Evolutionary conservation across 2,797 vertebrate species (phyloP).

Genomic region (Karalla daura): DNA sequence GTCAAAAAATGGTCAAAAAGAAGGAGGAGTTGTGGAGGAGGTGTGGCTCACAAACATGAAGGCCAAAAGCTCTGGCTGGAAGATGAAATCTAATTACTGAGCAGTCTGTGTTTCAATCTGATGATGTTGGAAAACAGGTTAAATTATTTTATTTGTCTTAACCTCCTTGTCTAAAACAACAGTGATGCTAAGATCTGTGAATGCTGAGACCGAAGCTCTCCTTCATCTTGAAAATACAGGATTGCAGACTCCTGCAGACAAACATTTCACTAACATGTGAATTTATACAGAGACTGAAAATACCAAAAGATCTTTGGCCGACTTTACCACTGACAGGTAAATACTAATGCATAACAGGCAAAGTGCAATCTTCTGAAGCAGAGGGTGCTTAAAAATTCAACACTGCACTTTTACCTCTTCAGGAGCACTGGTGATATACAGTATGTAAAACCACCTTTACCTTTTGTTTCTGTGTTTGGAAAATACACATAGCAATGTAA

Average conservation of each 20-base stretch:
- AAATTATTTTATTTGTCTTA: neutral
- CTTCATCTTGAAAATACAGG: neutral
- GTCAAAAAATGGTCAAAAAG: neutral
- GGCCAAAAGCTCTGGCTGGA: neutral
- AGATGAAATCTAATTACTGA: neutral
- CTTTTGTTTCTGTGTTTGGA: neutral
- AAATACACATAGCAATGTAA: conserved; percentile 5
- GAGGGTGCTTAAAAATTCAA: conserved; percentile 29
- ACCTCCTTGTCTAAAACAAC: neutral
- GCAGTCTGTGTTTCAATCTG: neutral
- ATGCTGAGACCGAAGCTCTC: neutral
- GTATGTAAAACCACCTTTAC: neutral
- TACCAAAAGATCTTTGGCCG: neutral
- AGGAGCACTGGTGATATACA: neutral
- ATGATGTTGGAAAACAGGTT: neutral
- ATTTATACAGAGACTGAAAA: conserved; percentile 8
- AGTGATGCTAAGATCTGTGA: neutral
- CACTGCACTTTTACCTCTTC: conserved; percentile 36
- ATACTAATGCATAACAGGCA: conserved; percentile 23
- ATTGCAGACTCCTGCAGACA: conserved; percentile 8
- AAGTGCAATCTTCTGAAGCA: conserved; percentile 21
- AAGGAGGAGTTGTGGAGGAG: neutral
- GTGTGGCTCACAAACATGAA: neutral
- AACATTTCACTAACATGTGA: neutral
- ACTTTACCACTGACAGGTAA: conserved; percentile 20